Evolutionary conservation across 2,888 invertebrate genomes (phyloP).

Genomic region (Gandaritis pyraliata): DNA sequence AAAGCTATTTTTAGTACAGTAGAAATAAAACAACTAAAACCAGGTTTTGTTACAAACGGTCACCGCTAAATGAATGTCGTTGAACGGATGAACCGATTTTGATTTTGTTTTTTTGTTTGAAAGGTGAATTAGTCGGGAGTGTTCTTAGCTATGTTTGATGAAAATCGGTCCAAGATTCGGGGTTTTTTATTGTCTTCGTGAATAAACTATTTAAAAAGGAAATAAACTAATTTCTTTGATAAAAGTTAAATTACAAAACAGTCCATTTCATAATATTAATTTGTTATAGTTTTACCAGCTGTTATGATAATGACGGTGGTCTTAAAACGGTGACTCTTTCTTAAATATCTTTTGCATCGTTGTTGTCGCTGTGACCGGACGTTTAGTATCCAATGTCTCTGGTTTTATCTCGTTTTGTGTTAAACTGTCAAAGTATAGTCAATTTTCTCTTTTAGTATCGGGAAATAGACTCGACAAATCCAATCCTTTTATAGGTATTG

Average conservation of each 20-base stretch:
- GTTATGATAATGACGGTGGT: neutral
- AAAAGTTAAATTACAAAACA: too few species aligned
- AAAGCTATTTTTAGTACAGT: constrained; percentile 1
- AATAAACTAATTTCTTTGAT: too few species aligned
- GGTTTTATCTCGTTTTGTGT: constrained; percentile 14
- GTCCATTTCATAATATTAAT: too few species aligned
- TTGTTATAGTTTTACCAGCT: too few species aligned
- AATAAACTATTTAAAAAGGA: too few species aligned
- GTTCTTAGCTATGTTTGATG: too few species aligned
- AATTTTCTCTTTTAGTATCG: constrained; percentile 7
- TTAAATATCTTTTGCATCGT: neutral
- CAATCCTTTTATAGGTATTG: constrained; percentile 1
- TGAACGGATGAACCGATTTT: too few species aligned
- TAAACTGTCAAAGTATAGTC: constrained; percentile 9
- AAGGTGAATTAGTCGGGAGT: too few species aligned
- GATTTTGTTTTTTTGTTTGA: too few species aligned
- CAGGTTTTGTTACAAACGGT: neutral
- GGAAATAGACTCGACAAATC: neutral
- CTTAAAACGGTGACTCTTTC: neutral
- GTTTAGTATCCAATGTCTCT: constrained; percentile 22
- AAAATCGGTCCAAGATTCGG: too few species aligned
- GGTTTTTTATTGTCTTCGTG: too few species aligned
- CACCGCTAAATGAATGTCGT: neutral
- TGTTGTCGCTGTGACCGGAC: constrained; percentile 14
- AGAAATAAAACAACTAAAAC: constrained; percentile 2